Evolutionary conservation across 2,797 vertebrate genomes (phyloP).

Genomic region (Lepus townsendii): DNA sequence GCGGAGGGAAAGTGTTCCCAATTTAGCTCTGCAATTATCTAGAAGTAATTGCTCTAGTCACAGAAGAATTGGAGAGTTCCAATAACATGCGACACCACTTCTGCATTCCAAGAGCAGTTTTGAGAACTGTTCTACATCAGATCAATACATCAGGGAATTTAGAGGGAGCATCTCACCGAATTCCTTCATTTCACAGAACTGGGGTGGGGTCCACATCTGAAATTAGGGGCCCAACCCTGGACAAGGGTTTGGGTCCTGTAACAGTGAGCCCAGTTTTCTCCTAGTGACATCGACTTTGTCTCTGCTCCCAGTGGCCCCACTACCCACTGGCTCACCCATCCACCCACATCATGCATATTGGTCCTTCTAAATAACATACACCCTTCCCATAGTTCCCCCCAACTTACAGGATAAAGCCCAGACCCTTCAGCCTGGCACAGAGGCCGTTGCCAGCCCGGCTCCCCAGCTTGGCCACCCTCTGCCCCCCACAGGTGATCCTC

Average conservation of each 20-base stretch:
- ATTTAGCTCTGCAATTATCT: not conserved
- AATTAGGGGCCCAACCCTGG: not conserved
- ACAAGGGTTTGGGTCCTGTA: not conserved
- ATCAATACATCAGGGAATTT: not conserved
- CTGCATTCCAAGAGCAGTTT: not conserved
- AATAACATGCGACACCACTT: not conserved
- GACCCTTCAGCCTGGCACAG: too few species aligned
- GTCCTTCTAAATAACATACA: not conserved
- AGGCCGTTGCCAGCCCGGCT: not conserved
- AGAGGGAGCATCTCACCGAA: not conserved
- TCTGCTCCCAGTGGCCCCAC: not conserved
- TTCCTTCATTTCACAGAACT: not conserved
- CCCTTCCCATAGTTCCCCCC: not conserved
- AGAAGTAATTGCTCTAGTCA: not conserved
- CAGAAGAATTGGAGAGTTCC: not conserved
- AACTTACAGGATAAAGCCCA: not conserved
- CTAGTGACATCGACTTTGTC: not conserved
- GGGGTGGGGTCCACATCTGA: not conserved
- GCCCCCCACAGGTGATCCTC: fast-evolving
- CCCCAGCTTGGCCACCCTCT: fast-evolving
- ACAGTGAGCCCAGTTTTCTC: too few species aligned
- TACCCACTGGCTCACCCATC: fast-evolving
- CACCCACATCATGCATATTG: not conserved
- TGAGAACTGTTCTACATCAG: not conserved
- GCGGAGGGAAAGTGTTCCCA: not conserved